A percentile compares a stretch with the other conserved stretches of the same genome.
These are phyloP conservation scores for Caenorhabditis tropicalis DNA, from an alignment of 1,140 invertebrate genomes.

Conservation along the genomic window DNA sequence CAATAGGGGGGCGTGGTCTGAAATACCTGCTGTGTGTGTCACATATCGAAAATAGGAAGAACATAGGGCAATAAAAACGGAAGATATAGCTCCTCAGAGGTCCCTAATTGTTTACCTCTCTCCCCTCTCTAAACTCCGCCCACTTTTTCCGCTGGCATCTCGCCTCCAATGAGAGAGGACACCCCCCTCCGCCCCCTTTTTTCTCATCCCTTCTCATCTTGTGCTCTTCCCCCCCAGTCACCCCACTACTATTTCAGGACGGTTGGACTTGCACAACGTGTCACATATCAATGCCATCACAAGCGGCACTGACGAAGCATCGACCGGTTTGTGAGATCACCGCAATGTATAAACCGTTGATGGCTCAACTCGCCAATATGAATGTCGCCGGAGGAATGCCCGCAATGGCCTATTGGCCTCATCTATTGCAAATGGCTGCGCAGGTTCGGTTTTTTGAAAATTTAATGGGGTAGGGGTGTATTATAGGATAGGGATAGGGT, in stretches of 20 bases:
- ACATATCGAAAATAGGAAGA: background rate
- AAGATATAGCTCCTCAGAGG: background rate
- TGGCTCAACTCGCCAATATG: slow-evolving; percentile 14
- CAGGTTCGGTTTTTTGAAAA: slow-evolving; percentile 5
- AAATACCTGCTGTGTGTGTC: too few species aligned
- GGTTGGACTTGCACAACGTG: slow-evolving; percentile 58
- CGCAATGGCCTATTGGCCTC: slow-evolving; percentile 73
- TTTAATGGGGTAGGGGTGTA: background rate
- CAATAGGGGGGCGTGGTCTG: background rate
- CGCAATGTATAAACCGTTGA: slow-evolving; percentile 61
- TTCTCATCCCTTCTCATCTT: background rate
- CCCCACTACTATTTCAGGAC: slow-evolving; percentile 46
- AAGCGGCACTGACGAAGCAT: slow-evolving; percentile 62
- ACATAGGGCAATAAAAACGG: background rate
- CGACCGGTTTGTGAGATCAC: slow-evolving; percentile 63
- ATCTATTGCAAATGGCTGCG: slow-evolving; percentile 79
- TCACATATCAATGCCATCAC: slow-evolving; percentile 58
- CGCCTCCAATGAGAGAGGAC: background rate
- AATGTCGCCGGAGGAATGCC: background rate
- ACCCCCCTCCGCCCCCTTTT: background rate
- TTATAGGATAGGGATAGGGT: background rate
- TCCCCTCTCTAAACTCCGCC: background rate
- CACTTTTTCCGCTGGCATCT: background rate
- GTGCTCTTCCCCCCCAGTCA: background rate
- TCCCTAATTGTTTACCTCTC: slow-evolving; percentile 11